These are phyloP conservation scores for Cepaea nemoralis DNA, from an alignment of 1,140 invertebrate species.

Conservation along the genomic window DNA sequence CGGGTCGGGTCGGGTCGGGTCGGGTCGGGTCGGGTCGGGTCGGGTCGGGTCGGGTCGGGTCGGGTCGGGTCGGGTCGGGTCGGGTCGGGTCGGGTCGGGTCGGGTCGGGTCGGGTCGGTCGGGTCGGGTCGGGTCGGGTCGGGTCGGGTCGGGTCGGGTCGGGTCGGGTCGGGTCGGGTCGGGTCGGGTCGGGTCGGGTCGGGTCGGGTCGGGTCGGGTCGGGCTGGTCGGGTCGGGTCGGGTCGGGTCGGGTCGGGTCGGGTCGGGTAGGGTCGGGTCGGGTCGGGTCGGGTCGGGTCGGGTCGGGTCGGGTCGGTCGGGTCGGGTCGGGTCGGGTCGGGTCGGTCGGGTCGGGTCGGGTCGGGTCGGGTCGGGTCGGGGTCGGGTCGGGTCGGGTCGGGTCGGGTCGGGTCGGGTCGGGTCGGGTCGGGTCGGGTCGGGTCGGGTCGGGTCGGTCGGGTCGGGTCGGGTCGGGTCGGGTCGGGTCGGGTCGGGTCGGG, in stretches of 20 bases:
- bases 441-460: no score
- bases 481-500: slow-evolving; percentile 39
- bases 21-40: slow-evolving; percentile 8
- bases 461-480: no score
- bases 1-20: slow-evolving; percentile 8
- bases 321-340: no score
- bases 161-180: slow-evolving; percentile 45
- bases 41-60: slow-evolving; percentile 37
- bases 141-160: slow-evolving; percentile 29
- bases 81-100: slow-evolving; percentile 41
- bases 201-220: slow-evolving; percentile 13
- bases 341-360: no score
- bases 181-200: slow-evolving; percentile 44
- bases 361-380: no score
- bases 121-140: no score
- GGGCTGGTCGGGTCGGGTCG: slow-evolving; percentile 37
- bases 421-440: slow-evolving; percentile 42
- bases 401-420: slow-evolving; percentile 38
- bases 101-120: no score
- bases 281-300: slow-evolving; percentile 39
- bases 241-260: slow-evolving; percentile 32
- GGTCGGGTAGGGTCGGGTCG: slow-evolving; percentile 35
- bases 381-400: no score
- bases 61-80: slow-evolving; percentile 45
- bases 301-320: no score